phyloP scores from a whole-genome alignment of 2,113 vertebrate genomes.

The Phalacrocorax pelagicus region DNA sequence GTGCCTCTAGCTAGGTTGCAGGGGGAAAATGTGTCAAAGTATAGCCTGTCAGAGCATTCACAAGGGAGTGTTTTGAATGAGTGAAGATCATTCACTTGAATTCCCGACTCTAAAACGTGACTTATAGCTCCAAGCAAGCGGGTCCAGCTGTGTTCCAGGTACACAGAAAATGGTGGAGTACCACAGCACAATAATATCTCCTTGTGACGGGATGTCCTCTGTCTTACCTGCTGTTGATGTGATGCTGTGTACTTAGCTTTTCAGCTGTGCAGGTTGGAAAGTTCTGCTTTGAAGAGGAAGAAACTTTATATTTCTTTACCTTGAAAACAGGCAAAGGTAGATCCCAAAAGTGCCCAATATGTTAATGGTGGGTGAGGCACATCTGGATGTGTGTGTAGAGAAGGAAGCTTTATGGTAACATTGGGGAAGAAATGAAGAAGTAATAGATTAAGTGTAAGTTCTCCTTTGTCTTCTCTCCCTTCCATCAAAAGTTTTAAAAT shows the following conservation, averaged over 20 bases:
- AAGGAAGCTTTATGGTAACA: neutral
- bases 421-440: neutral
- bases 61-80: constrained; percentile 60
- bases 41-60: constrained; percentile 59
- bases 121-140: constrained; percentile 25
- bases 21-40: constrained; percentile 63
- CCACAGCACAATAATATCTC: neutral
- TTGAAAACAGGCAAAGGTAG: neutral
- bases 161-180: neutral
- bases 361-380: neutral
- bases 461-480: neutral
- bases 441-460: neutral
- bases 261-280: neutral
- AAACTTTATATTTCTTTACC: neutral
- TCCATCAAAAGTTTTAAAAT: neutral
- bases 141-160: constrained; percentile 54
- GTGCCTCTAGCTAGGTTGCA: constrained; percentile 61
- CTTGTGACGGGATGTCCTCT: constrained; percentile 35
- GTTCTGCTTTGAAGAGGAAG: neutral
- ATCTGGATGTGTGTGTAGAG: neutral
- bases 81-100: constrained; percentile 61
- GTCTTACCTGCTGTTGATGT: constrained; percentile 2
- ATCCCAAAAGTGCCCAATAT: neutral
- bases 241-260: neutral
- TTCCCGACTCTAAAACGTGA: constrained; percentile 45